These are phyloP conservation scores for Anolis apletophallus DNA, from an alignment of 2,797 vertebrate genomes.

Conservation along the genomic window DNA sequence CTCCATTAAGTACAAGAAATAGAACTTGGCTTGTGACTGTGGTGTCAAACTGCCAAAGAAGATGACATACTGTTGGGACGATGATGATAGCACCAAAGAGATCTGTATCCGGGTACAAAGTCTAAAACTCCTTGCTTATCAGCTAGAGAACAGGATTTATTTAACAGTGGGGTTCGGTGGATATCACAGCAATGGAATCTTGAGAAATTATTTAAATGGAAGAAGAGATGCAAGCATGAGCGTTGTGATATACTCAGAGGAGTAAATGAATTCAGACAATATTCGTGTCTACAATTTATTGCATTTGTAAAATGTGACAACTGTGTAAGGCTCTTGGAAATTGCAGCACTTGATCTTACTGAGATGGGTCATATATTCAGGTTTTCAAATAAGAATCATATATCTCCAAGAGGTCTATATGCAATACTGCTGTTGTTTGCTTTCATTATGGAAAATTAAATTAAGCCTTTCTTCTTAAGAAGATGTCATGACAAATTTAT, in stretches of 20 bases:
- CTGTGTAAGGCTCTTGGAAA: constrained; percentile 19
- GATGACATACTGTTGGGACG: neutral
- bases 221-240: neutral
- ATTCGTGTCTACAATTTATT: neutral
- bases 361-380: constrained; percentile 43
- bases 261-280: constrained; percentile 9
- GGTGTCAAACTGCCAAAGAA: constrained; percentile 36
- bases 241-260: constrained; percentile 5
- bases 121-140: constrained; percentile 35
- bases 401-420: constrained; percentile 10
- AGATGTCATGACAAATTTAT: constrained; percentile 2
- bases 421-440: neutral
- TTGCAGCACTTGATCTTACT: constrained; percentile 49
- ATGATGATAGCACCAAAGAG: constrained; percentile 38
- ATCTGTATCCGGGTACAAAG: constrained; percentile 22
- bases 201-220: constrained; percentile 24
- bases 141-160: neutral
- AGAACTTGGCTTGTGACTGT: neutral
- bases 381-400: constrained; percentile 59
- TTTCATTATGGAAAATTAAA: constrained; percentile 38
- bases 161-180: constrained; percentile 11
- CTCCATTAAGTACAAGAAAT: constrained; percentile 3
- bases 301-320: constrained; percentile 16
- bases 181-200: neutral
- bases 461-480: constrained; percentile 34